phyloP scores from a whole-genome alignment of 2,888 invertebrate species.

The Polydrusus cervinus region DNA sequence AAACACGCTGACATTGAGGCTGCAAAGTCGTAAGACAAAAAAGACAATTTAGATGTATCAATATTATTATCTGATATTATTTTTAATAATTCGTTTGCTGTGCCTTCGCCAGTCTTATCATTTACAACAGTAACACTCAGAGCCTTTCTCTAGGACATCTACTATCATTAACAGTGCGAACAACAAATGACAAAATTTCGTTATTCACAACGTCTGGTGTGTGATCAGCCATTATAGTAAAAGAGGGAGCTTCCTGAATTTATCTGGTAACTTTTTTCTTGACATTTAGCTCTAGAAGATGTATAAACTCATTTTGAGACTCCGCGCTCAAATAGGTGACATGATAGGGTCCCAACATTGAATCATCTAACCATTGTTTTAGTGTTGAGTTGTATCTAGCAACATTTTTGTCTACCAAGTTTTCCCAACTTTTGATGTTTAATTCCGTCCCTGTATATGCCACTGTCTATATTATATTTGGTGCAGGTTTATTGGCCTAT shows the following conservation, averaged over 20 bases:
- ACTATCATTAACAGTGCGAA: constrained; percentile 10
- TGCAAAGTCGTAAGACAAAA: constrained; percentile 40
- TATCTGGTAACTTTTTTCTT: background rate
- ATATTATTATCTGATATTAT: constrained; percentile 8
- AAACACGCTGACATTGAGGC: constrained; percentile 28
- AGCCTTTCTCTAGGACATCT: too few relatives aligned
- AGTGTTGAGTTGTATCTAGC: constrained; percentile 7
- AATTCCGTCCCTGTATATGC: too few relatives aligned
- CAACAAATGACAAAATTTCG: constrained; percentile 26
- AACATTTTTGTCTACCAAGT: too few relatives aligned
- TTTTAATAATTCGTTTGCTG: background rate
- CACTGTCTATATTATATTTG: too few relatives aligned
- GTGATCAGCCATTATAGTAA: constrained; percentile 11
- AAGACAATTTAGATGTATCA: constrained; percentile 15
- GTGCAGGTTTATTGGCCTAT: too few relatives aligned
- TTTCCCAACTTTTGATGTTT: too few relatives aligned
- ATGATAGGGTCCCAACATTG: constrained; percentile 13
- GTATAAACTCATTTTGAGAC: constrained; percentile 41
- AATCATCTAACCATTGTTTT: constrained; percentile 28
- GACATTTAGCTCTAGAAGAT: constrained; percentile 5
- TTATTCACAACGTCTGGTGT: constrained; percentile 28
- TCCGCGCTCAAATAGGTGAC: constrained; percentile 25
- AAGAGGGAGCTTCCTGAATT: constrained; percentile 2
- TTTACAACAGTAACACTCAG: background rate
- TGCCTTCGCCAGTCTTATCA: constrained; percentile 14